phyloP scores from a whole-genome alignment of 2,797 vertebrate species.

The Smutsia temminckii region DNA sequence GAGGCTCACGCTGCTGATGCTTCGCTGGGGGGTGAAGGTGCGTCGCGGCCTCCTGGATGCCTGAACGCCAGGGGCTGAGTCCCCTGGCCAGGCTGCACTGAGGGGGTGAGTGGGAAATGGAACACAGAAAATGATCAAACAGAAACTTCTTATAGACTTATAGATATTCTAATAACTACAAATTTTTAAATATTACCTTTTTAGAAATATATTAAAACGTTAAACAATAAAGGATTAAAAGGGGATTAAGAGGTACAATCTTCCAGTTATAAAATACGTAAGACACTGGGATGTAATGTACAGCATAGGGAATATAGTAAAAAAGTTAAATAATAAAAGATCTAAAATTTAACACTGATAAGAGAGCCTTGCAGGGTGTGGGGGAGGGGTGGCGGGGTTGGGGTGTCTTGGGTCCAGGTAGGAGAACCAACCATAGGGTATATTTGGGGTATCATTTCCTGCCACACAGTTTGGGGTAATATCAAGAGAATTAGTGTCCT shows the following conservation, averaged over 20 bases:
- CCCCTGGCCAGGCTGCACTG: background rate
- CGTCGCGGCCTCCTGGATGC: background rate
- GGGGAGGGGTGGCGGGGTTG: rapidly evolving
- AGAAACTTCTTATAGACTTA: background rate
- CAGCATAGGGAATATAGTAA: too few relatives aligned
- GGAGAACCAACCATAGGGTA: background rate
- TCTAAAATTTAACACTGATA: background rate
- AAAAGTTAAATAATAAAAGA: background rate
- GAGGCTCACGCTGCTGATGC: background rate
- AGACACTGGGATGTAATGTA: too few relatives aligned
- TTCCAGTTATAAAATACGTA: too few relatives aligned
- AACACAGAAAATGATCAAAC: background rate
- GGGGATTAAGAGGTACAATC: too few relatives aligned
- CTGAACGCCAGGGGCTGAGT: background rate
- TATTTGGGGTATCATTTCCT: background rate
- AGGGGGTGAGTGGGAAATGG: background rate
- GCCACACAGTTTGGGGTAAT: background rate
- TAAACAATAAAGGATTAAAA: too few relatives aligned
- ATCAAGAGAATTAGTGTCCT: background rate
- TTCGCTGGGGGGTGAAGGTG: background rate
- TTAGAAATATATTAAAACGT: background rate
- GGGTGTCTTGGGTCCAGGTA: too few relatives aligned
- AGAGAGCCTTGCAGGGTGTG: background rate
- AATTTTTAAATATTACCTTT: background rate
- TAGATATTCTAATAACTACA: background rate